Percentiles rank a stretch among this genome's conserved stretches.
Evolutionary conservation across 2,797 vertebrate species (phyloP).

Genomic region (Bufotes viridis): DNA sequence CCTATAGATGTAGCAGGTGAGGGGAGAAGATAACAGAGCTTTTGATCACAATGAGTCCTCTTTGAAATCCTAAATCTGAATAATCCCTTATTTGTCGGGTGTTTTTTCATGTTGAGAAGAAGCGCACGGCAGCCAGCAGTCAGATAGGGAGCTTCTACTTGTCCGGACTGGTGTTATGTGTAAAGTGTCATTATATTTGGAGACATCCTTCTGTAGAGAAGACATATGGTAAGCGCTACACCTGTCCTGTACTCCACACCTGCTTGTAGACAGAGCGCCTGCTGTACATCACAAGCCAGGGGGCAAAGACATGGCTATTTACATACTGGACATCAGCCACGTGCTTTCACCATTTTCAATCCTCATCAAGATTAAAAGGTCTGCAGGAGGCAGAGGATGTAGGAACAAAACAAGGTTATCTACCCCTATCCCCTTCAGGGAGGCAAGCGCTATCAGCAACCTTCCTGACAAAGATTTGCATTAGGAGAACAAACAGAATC

Average conservation of each 20-base stretch:
- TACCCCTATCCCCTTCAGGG: neutral
- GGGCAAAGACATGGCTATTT: conserved; percentile 71
- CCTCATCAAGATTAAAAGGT: conserved; percentile 69
- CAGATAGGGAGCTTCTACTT: conserved; percentile 60
- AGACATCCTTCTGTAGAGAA: conserved; percentile 64
- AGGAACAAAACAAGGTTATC: conserved; percentile 19
- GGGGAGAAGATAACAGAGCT: conserved; percentile 24
- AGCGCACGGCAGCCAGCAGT: conserved; percentile 28
- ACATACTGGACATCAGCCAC: conserved; percentile 71
- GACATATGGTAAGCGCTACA: conserved; percentile 77
- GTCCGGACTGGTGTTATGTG: conserved; percentile 70
- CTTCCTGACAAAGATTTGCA: conserved; percentile 1
- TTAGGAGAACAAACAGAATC: conserved; percentile 12
- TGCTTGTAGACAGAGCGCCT: conserved; percentile 73
- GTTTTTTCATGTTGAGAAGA: conserved; percentile 33
- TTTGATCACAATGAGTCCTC: conserved; percentile 19
- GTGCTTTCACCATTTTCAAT: conserved; percentile 64
- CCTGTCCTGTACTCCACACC: conserved; percentile 83
- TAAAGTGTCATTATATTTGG: conserved; percentile 69
- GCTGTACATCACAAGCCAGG: conserved; percentile 64
- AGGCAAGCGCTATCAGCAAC: neutral
- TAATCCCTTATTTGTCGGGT: conserved; percentile 26
- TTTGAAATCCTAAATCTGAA: conserved; percentile 37
- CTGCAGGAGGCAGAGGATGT: conserved; percentile 64
- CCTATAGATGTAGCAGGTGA: conserved; percentile 46